phyloP scores from a whole-genome alignment of 2,888 invertebrate genomes.

The Nephrotoma appendiculata region DNA sequence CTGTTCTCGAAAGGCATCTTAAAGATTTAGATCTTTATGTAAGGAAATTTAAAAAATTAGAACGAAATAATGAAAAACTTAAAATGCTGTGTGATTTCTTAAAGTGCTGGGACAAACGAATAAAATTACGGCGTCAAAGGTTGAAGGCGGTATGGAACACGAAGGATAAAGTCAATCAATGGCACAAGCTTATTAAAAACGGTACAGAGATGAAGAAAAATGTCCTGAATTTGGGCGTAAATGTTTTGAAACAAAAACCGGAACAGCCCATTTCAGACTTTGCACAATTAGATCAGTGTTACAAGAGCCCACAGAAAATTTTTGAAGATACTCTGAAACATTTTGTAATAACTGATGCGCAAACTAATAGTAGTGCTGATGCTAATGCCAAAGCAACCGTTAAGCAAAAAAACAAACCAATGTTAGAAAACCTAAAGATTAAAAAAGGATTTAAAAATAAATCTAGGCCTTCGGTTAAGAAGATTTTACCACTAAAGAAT shows the following conservation, averaged over 20 bases:
- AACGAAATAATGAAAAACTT: neutral
- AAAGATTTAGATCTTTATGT: neutral
- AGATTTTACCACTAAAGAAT: neutral
- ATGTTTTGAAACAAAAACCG: neutral
- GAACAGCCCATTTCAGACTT: neutral
- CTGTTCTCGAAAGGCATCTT: neutral
- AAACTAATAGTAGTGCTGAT: neutral
- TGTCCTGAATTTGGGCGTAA: neutral
- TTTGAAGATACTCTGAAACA: neutral
- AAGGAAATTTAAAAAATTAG: neutral
- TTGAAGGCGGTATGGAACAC: neutral
- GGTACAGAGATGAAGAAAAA: neutral
- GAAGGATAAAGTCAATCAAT: neutral
- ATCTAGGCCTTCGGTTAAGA: too few species aligned
- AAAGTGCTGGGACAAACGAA: neutral
- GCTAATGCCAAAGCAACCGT: neutral
- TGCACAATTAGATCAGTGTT: neutral
- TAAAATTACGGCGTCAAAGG: neutral
- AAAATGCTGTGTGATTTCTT: neutral
- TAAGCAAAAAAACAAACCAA: neutral
- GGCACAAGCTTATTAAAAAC: neutral
- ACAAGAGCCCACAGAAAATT: neutral
- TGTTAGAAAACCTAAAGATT: neutral
- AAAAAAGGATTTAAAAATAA: neutral
- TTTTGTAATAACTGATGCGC: neutral